Evolutionary conservation across 2,888 invertebrate genomes (phyloP).

Genomic region (Amphipoea lucens): DNA sequence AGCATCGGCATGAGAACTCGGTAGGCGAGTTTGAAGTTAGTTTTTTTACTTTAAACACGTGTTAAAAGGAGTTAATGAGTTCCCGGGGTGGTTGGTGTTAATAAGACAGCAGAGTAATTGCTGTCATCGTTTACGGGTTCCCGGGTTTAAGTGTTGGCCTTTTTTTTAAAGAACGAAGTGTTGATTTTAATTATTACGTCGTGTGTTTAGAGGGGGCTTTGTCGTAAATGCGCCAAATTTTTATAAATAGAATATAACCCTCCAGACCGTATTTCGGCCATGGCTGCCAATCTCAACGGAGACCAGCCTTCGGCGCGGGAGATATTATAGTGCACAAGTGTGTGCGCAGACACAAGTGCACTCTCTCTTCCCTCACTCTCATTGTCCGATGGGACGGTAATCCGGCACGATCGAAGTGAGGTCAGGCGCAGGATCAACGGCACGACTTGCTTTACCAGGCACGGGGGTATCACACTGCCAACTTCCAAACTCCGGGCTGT

Average conservation of each 20-base stretch:
- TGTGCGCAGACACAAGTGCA: no score
- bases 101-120: slow-evolving; percentile 82
- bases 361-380: no score
- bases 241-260: neutral
- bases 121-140: slow-evolving; percentile 63
- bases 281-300: no score
- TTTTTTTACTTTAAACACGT: slow-evolving; percentile 78
- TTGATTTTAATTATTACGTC: slow-evolving; percentile 37
- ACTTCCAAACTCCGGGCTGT: no score
- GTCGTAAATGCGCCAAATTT: neutral
- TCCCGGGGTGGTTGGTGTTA: slow-evolving; percentile 79
- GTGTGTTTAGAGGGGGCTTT: neutral
- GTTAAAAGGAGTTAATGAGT: slow-evolving; percentile 81
- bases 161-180: slow-evolving; percentile 56
- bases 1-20: slow-evolving; percentile 73
- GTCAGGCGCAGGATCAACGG: no score
- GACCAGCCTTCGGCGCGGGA: no score
- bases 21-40: slow-evolving; percentile 61
- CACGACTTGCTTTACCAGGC: no score
- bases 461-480: no score
- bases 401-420: no score
- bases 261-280: no score
- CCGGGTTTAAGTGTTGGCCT: slow-evolving; percentile 35
- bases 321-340: no score
- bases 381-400: no score